A percentile compares a stretch with the other conserved stretches of the same genome.
Evolutionary conservation across 2,888 invertebrate genomes (phyloP).

Genomic region (Leptopterna dolabrata): DNA sequence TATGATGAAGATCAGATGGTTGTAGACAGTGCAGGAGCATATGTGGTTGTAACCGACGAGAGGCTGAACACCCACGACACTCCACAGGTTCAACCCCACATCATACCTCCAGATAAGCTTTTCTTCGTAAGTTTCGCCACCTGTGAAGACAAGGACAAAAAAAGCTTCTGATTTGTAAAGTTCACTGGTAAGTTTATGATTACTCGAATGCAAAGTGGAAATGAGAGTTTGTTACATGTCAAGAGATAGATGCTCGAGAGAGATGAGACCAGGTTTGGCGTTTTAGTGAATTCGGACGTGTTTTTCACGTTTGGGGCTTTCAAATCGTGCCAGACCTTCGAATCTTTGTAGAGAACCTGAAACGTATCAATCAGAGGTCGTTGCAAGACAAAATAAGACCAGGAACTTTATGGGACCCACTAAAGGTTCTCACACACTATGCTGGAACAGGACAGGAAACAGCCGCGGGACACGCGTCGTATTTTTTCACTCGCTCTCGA

Average conservation of each 20-base stretch:
- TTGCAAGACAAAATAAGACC: too few relatives aligned
- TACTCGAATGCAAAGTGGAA: neutral
- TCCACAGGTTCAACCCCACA: neutral
- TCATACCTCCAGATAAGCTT: slow-evolving; percentile 25
- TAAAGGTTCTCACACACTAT: too few relatives aligned
- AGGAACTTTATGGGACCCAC: too few relatives aligned
- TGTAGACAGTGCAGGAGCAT: slow-evolving; percentile 13
- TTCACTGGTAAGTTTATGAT: too few relatives aligned
- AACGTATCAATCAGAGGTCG: neutral
- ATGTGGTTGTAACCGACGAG: neutral
- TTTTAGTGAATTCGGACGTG: neutral
- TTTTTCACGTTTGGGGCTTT: neutral
- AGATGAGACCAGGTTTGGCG: neutral
- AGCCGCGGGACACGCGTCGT: too few relatives aligned
- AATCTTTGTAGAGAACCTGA: slow-evolving; percentile 25
- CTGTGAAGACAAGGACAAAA: neutral
- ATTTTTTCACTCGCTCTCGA: too few relatives aligned
- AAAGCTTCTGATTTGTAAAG: neutral
- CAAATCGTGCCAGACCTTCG: slow-evolving; percentile 25
- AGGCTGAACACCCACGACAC: slow-evolving; percentile 7
- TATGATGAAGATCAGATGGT: neutral
- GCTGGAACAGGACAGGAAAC: too few relatives aligned
- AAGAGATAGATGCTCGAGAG: slow-evolving; percentile 18
- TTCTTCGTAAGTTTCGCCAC: neutral
- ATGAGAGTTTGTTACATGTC: neutral